Base-by-base conservation (phyloP, 2,113 vertebrate genomes). In the Ophiodon elongatus region DNA sequence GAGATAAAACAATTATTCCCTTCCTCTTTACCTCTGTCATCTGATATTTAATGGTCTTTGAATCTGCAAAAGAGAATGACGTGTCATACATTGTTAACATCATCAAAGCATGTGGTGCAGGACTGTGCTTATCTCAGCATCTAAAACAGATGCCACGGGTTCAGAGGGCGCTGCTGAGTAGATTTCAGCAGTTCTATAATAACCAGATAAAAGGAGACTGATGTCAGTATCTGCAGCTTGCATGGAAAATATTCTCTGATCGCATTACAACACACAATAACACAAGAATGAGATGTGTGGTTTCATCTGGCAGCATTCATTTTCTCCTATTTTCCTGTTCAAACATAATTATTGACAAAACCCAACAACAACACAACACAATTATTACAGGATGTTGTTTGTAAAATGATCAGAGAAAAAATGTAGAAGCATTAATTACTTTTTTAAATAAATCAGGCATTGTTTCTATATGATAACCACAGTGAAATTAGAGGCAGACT, bases 111-210 rank as follows among this genome's bases (percentile, higher is more conserved):
- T 33, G 57, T 41, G 76, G 66, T n/a, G 60, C 47, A 79, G 7
- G 17, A 39, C 47, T 43, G 35, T 79, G 62, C 59, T 67, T 76
- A 75, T 68, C 68, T 52, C 21, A 70, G 67, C 76, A 79, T 90
- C 65, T 33, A 52, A 91, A 89, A 86, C 84, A 84, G 76, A 85
- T 87, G 80, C 59, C 25, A 2, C 27, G 56, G 75, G 84, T 78
- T 87, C 68, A 76, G 79, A 84, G 43, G 76, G 50, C 41, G 80
- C 27, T 57, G 79, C 37, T 54, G 65, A 68, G 54, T 64, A 66
- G n/a, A 87, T 83, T 79, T 81, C 54, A 39, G 64, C 60, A 21
- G 23, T 84, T 87, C 88, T 85, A 88, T 82, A 76, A 62, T 56
- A 84, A 85, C 65, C 85, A 84, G 80, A 88, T 59, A 82, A 60